phyloP scores from a whole-genome alignment of 2,113 vertebrate genomes.

The Lepus americanus region DNA sequence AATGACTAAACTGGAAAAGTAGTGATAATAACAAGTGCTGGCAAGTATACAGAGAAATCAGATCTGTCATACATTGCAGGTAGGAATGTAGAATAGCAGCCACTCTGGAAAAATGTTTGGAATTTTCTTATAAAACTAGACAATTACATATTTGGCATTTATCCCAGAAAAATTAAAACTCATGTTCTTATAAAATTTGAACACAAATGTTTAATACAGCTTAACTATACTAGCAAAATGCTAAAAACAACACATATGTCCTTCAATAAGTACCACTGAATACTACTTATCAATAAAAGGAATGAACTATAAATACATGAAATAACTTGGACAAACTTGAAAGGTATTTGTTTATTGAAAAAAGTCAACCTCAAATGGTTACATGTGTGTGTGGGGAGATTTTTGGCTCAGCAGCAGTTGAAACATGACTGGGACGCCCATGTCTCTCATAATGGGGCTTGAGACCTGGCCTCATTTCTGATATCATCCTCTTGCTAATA shows the following conservation, averaged over 20 bases:
- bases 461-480: no score
- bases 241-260: no score
- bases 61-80: neutral
- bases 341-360: neutral
- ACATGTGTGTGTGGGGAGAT: neutral
- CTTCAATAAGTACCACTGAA: neutral
- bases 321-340: neutral
- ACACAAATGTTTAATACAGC: neutral
- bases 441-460: no score
- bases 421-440: no score
- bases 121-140: conserved; percentile 27
- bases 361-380: neutral
- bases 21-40: neutral
- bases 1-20: conserved; percentile 19
- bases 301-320: neutral
- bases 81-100: conserved; percentile 1
- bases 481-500: no score
- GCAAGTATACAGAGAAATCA: neutral
- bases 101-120: neutral
- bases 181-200: neutral
- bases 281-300: conserved; percentile 14
- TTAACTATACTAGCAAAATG: neutral
- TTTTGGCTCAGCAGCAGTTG: no score
- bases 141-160: neutral
- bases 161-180: conserved; percentile 31